phyloP scores from a whole-genome alignment of 2,888 invertebrate genomes.

The Dolichomitus sp. region DNA sequence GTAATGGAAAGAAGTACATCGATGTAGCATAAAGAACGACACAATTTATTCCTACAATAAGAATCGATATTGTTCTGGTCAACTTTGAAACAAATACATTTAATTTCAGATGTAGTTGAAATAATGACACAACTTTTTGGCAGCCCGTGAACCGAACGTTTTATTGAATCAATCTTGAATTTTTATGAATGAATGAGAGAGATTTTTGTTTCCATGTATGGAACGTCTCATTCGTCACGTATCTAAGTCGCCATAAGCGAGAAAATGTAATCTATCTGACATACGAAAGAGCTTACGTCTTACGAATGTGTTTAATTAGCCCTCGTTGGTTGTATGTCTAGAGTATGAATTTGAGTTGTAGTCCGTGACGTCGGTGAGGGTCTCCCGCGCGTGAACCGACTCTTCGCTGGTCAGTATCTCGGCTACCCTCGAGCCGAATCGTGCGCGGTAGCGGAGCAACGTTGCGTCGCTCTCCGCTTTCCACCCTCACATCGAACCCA shows the following conservation, averaged over 20 bases:
- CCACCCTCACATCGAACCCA: conserved; percentile 1
- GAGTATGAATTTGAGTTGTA: neutral
- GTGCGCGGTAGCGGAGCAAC: conserved; percentile 49
- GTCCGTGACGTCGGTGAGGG: neutral
- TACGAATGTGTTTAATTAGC: conserved; percentile 2
- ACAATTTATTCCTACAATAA: no score
- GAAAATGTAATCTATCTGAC: neutral
- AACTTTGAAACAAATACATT: no score
- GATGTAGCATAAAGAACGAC: no score
- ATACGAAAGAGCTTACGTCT: neutral
- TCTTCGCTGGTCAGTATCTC: conserved; percentile 76
- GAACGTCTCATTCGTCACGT: neutral
- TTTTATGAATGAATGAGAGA: no score
- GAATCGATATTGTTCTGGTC: no score
- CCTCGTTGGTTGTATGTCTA: no score
- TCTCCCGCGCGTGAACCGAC: conserved; percentile 48
- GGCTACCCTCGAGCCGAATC: conserved; percentile 76
- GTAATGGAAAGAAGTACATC: no score
- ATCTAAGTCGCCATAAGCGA: neutral
- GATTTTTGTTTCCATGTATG: no score
- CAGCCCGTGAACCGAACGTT: no score
- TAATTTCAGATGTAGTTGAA: no score
- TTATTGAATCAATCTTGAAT: no score
- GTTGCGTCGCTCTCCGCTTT: neutral
- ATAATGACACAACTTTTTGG: no score